These are phyloP conservation scores for Morpho achilles DNA, from an alignment of 2,888 invertebrate species.

Conservation along the genomic window DNA sequence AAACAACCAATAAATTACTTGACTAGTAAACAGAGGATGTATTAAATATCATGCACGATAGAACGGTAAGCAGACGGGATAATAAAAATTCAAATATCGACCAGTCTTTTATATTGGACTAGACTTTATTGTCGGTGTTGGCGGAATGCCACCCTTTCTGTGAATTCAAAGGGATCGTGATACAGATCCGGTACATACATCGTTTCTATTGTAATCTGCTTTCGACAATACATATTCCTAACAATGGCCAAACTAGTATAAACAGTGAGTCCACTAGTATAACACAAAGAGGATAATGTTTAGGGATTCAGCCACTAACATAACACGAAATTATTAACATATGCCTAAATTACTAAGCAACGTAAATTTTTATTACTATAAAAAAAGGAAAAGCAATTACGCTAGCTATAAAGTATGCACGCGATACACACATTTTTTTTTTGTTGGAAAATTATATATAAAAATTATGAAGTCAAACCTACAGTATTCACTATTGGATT, in stretches of 20 bases:
- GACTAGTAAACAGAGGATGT: constrained; percentile 26
- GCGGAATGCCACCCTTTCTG: constrained; percentile 53
- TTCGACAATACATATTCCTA: constrained; percentile 13
- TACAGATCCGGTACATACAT: constrained; percentile 31
- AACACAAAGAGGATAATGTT: not conserved
- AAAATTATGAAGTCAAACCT: too few relatives aligned
- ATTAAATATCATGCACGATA: constrained; percentile 30
- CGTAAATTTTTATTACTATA: too few relatives aligned
- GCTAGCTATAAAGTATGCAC: too few relatives aligned
- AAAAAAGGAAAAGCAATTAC: too few relatives aligned
- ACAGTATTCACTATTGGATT: too few relatives aligned
- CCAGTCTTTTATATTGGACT: constrained; percentile 41
- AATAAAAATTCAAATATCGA: constrained; percentile 66
- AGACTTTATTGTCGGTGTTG: constrained; percentile 57
- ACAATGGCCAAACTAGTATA: constrained; percentile 7
- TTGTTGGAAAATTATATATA: too few relatives aligned
- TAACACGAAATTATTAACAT: too few relatives aligned
- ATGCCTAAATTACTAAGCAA: too few relatives aligned
- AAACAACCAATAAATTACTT: constrained; percentile 6
- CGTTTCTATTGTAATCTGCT: constrained; percentile 35
- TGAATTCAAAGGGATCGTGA: constrained; percentile 40
- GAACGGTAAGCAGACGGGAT: constrained; percentile 31
- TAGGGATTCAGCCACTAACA: too few relatives aligned
- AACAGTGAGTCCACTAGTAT: not conserved
- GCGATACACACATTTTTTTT: too few relatives aligned